Percentiles rank a stretch among this genome's conserved stretches.
phyloP scores from a whole-genome alignment of 2,113 vertebrate species.

The Callospermophilus lateralis region DNA sequence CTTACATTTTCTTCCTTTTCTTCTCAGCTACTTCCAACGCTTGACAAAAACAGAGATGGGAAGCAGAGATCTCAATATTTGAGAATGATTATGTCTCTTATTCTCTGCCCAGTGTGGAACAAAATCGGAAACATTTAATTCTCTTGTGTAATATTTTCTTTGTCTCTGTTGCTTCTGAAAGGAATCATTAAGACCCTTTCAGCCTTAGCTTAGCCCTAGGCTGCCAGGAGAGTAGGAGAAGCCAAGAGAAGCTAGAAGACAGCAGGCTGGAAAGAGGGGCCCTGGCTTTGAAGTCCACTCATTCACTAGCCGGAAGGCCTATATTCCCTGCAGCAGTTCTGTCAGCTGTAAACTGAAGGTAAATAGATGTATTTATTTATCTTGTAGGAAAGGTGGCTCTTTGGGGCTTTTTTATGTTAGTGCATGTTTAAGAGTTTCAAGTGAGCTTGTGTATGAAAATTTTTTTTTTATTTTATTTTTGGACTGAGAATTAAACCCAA shows the following conservation, averaged over 20 bases:
- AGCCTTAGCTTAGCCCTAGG: constrained; percentile 35
- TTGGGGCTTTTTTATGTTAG: background rate
- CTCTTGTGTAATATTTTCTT: constrained; percentile 68
- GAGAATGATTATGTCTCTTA: constrained; percentile 30
- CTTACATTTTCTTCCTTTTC: constrained; percentile 55
- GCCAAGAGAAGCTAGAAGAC: constrained; percentile 1
- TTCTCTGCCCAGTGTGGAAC: constrained; percentile 7
- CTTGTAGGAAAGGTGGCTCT: background rate
- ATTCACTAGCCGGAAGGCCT: background rate
- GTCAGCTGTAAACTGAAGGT: background rate
- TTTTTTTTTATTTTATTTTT: background rate
- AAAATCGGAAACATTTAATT: constrained; percentile 68
- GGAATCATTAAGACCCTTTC: constrained; percentile 55
- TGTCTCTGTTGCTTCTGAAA: constrained; percentile 64
- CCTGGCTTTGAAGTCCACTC: background rate
- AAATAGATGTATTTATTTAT: background rate
- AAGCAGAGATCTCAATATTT: constrained; percentile 52
- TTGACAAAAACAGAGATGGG: constrained; percentile 23
- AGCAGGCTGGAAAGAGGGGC: background rate
- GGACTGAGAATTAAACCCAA: background rate
- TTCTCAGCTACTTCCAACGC: constrained; percentile 26
- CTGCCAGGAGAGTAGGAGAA: background rate
- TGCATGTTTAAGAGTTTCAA: background rate
- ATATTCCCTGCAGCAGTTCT: background rate
- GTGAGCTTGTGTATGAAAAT: background rate